Evolutionary conservation across 2,888 invertebrate genomes (phyloP), one percentile per base, ranked within the genome.

Genomic region (Automeris io): DNA sequence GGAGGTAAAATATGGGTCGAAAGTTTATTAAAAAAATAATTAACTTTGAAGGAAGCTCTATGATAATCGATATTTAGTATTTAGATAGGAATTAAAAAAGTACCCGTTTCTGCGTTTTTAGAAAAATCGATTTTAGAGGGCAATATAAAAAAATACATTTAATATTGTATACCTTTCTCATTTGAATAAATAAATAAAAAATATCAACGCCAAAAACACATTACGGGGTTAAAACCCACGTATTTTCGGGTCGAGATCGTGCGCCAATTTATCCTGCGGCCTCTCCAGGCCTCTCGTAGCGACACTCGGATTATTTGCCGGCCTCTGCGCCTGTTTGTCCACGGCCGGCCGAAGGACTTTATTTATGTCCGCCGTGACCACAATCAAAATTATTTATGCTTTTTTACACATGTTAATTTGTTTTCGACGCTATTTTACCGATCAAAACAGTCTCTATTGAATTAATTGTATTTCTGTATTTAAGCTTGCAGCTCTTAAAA

Each of bases 321-420:
- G 56, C 70, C 63, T 66, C 58, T 45, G 60, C 59, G 61, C 29
- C 61, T 66, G 67, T 72, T 72, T 71, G 62, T 64, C 60, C 72
- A 70, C 71, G 74, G 67, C 70, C 56, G 67, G 51, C 61, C 57
- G 68, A 64, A 65, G 68, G 66, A 71, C 70, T 71, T 71, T 78
- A 78, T 80, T 79, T 80, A 75, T 75, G 69, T 66, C 68, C 61
- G 61, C 61, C 57, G 66, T 61, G 61, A 61, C 70, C 75, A 73
- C 74, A 72, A 74, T 78, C 79, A 71, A 80, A 78, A 81, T 80
- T 79, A 82, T 82, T 81, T 76, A 79, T 77, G 73, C 70, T 70
- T 73, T 73, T 75, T 74, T 29, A 29, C 16, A 16, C 16, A 16
- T 8, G 16, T 6, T 26, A 26, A 26, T 26, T 5, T 8, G n/a